These are phyloP conservation scores for Scylla paramamosain DNA, from an alignment of 1,140 invertebrate species.

Conservation along the genomic window DNA sequence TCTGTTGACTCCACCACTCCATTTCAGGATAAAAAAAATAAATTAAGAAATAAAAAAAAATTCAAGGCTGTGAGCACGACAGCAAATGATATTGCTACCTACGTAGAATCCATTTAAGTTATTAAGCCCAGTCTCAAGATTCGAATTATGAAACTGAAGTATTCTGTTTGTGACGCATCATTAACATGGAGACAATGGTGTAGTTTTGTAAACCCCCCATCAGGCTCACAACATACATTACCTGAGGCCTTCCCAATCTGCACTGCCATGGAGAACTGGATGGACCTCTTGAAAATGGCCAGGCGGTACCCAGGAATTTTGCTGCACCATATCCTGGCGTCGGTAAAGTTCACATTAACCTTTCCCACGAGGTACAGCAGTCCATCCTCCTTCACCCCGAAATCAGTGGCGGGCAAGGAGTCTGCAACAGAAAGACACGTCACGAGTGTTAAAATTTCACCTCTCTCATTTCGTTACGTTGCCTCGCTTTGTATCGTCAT, in stretches of 20 bases:
- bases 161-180: no score
- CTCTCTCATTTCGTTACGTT: background rate
- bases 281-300: background rate
- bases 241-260: background rate
- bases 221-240: background rate
- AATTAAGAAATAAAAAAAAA: no score
- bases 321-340: background rate
- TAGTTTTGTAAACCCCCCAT: no score
- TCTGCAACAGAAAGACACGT: background rate
- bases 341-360: background rate
- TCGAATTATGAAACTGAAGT: no score
- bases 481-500: no score
- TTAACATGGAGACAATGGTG: no score
- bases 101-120: no score
- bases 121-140: no score
- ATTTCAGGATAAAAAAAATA: no score
- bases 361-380: background rate
- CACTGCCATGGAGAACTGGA: background rate
- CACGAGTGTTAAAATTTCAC: background rate
- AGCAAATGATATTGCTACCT: no score
- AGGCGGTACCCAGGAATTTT: constrained; percentile 4
- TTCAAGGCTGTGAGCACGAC: no score
- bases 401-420: background rate
- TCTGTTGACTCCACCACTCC: no score
- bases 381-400: background rate